Evolutionary conservation across 2,797 vertebrate species (phyloP), one percentile per base, ranked within the genome.

Genomic region (Propithecus perrieri): DNA sequence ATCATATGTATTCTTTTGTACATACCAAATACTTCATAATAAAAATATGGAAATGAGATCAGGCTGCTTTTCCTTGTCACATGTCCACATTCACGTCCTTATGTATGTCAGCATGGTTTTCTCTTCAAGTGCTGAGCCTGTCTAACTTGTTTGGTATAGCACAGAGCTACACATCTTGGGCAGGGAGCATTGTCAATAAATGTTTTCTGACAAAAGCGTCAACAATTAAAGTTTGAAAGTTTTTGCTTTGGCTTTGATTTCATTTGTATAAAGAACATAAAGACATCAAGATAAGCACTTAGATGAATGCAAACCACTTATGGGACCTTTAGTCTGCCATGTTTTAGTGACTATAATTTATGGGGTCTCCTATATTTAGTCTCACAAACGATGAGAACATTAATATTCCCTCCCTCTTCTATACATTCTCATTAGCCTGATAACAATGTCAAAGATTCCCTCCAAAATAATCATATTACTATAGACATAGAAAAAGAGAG

Each of bases 231-330:
- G 57, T 71, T 65, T 26, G 24, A 85, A 84, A 17, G 22, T 7
- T 75, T 80, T 97, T 71, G 53, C 18, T 79, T 84, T 86, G 65
- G 4, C 63, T 89, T 85, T 92, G 6, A 92, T 91, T 92, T 94
- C 57, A 76, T 61, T 89, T 94, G 11, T 69, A 85, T 63, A 83
- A 94, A 78, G 35, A 72, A 88, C 72, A 78, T 55, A n/a, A 95
- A 78, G 33, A 65, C 35, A 91, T 83, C 55, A 83, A 85, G 26
- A 92, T 57, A 95, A 85, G 22, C 43, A 89, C 43, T 72, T 67
- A 85, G 12, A 84, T 48, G 61, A 90, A 81, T 59, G 30, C 26
- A 85, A 90, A 90, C 10, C n/a, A 84, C 38, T 92, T 80, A 85
- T 15, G 30, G 22, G 35, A 75, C 2, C 55, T 89, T 75, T 35